Base-by-base conservation (phyloP, 2,888 invertebrate species). In the Napeogenes inachia region DNA sequence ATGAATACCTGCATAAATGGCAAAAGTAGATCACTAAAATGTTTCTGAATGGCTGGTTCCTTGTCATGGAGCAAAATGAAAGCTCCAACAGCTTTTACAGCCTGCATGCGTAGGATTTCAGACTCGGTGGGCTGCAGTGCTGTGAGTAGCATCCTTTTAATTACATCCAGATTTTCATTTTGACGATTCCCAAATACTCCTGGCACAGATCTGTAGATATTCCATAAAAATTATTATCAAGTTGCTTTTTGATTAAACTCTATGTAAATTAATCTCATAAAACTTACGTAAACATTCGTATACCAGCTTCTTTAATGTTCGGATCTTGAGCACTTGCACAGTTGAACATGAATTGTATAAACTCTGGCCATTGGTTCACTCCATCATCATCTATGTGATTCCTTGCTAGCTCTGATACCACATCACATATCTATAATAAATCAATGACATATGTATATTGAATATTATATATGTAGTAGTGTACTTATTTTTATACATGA, bases 101-200 rank as follows among this genome's bases (percentile, higher is more conserved):
- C 96, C 87, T 97, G 96, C 70, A 94, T 93, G 71, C 94, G 92
- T 4, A 97, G 95, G 72, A 94, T 94, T 66, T 94, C 93, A 69
- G 94, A 92, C 71, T 93, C 91, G n/a, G 92, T 90, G 50, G 95
- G 94, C 69, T 94, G 92, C 65, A 97, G 89, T 64, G 96, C 95
- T 74, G 96, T 95, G 66, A 95, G 92, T 73, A 99, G 85, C 98
- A 99, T 98, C 84, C 97, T 96, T 81, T 98, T 98, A 74, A 99
- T 99, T 45, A 98, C 92, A 74, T 96, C 95, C 70, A 99, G 84
- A 84, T 98, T 98, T 79, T 97, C 95, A 68, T 93, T 92, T 82
- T 99, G 98, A 78, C 97, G 96, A 82, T 97, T 97, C 47, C 99
- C 99, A 92, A 99, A 99, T 60, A 99, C 96, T 46, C 98, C 97